Conservation (phyloP, 2,797 vertebrate genomes). For the Huso huso region DNA sequence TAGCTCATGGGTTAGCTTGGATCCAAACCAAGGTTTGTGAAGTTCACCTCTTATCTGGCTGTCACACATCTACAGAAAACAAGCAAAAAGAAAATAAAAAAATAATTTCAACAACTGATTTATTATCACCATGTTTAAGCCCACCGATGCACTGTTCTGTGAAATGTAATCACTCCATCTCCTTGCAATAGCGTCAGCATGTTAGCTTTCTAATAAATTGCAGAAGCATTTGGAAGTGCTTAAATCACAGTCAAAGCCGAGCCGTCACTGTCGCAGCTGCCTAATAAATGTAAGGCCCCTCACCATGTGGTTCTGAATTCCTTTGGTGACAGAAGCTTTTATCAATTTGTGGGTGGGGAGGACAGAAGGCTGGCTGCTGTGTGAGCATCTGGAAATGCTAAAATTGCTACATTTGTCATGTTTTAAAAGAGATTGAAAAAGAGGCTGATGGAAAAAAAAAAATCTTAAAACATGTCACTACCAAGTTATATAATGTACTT, state of each 20-base stretch:
- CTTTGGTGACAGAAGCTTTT: neutral
- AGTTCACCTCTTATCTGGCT: neutral
- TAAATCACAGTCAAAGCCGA: conserved; percentile 12
- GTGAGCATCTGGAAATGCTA: neutral
- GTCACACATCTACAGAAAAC: neutral
- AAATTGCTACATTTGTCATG: neutral
- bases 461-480: too few relatives aligned
- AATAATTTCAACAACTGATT: conserved; percentile 14
- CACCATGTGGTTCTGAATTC: neutral
- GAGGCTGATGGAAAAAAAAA: neutral
- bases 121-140: conserved; percentile 16
- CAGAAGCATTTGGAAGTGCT: conserved; percentile 13
- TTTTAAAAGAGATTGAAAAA: neutral
- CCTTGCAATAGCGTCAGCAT: conserved; percentile 6
- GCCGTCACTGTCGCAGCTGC: conserved; percentile 4
- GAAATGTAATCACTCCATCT: conserved; percentile 21
- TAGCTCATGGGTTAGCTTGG: neutral
- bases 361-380: neutral
- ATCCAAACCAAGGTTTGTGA: neutral
- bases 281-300: neutral
- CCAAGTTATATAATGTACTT: too few relatives aligned
- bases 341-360: neutral
- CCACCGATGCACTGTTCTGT: conserved; percentile 13
- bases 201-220: conserved; percentile 10
- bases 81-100: neutral